A percentile compares a stretch with the other conserved stretches of the same genome.
Evolutionary conservation across 2,113 vertebrate species (phyloP).

Genomic region (Coreoperca whiteheadi): DNA sequence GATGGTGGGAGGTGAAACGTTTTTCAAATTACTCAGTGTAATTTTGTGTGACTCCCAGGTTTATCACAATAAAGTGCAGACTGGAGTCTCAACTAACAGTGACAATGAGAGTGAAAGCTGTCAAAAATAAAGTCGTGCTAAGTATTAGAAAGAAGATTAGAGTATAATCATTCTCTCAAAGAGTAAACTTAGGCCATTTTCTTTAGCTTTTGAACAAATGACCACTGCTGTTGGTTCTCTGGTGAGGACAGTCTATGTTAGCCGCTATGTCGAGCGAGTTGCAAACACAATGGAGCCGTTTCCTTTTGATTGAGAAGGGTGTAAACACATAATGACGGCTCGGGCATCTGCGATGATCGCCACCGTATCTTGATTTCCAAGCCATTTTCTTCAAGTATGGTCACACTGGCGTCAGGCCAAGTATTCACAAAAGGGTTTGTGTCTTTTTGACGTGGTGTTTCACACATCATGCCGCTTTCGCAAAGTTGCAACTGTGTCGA

Average conservation of each 20-base stretch:
- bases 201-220: neutral
- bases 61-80: neutral
- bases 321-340: conserved; percentile 12
- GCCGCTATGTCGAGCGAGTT: neutral
- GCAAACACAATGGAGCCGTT: neutral
- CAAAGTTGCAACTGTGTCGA: no score
- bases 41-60: neutral
- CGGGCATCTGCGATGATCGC: conserved; percentile 14
- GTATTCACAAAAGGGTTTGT: neutral
- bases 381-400: neutral
- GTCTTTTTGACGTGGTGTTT: neutral
- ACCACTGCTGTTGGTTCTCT: neutral
- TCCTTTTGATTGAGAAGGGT: conserved; percentile 8
- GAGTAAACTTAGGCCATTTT: no score
- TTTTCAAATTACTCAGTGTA: neutral
- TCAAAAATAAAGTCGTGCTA: neutral
- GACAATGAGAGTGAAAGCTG: neutral
- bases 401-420: neutral
- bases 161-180: no score
- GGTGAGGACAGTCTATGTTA: neutral
- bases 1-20: neutral
- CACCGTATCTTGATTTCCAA: neutral
- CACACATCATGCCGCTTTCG: neutral
- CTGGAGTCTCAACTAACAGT: neutral
- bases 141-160: neutral